These are phyloP conservation scores for Penaeus monodon DNA, from an alignment of 2,888 invertebrate genomes.

Conservation along the genomic window DNA sequence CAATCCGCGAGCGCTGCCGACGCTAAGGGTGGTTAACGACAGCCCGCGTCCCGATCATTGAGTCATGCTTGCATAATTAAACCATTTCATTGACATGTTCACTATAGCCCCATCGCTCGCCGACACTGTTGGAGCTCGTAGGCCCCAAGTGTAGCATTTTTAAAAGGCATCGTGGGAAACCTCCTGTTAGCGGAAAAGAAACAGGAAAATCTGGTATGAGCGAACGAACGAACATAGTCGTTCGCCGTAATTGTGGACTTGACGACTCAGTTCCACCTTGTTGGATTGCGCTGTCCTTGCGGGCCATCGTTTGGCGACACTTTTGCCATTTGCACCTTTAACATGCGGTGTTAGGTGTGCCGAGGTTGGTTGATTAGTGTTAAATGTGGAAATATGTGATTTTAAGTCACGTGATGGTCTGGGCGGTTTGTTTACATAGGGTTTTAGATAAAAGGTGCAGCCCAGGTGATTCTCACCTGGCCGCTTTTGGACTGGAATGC, in stretches of 20 bases:
- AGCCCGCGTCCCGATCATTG: conserved; percentile 34
- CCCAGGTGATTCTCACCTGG: conserved; percentile 46
- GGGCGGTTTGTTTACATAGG: conserved; percentile 47
- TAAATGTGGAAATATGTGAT: background rate
- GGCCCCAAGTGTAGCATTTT: background rate
- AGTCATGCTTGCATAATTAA: conserved; percentile 21
- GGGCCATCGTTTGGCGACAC: conserved; percentile 28
- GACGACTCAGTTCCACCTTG: conserved; percentile 52
- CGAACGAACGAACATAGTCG: conserved; percentile 36
- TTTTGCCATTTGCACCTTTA: conserved; percentile 23
- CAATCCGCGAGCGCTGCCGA: conserved; percentile 49
- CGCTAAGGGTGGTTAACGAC: conserved; percentile 56
- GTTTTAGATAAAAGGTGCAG: conserved; percentile 19
- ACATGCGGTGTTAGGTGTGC: conserved; percentile 13
- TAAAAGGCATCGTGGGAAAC: background rate
- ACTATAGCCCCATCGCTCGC: background rate
- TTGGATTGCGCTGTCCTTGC: conserved; percentile 34
- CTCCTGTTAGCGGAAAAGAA: background rate
- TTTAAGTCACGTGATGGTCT: conserved; percentile 35
- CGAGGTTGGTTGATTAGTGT: conserved; percentile 24
- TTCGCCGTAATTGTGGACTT: conserved; percentile 50
- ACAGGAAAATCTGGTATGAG: background rate
- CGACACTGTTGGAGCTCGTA: background rate
- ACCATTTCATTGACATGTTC: background rate
- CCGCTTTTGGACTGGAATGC: conserved; percentile 12